A percentile compares a stretch with the other conserved stretches of the same genome.
Conservation (phyloP, 1,140 invertebrate genomes). For the Drepana arcuata region DNA sequence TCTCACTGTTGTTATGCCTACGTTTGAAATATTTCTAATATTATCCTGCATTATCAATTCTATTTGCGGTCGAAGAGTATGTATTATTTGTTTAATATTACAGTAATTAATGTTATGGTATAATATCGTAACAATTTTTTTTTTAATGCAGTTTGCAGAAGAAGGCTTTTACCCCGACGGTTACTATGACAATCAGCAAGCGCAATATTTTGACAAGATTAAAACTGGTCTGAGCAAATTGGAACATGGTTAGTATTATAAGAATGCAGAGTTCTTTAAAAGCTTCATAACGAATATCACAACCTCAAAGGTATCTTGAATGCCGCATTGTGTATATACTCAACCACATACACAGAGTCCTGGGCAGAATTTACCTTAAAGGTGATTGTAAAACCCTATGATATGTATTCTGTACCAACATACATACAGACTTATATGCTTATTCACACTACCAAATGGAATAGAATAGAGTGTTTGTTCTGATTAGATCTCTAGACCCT, state of each 20-base stretch:
- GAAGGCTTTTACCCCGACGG: conserved; percentile 29
- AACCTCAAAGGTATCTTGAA: not conserved
- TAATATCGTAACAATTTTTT: not conserved
- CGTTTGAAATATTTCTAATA: conserved; percentile 9
- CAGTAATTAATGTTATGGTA: conserved; percentile 3
- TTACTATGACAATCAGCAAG: conserved; percentile 27
- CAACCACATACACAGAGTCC: not conserved
- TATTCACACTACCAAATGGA: too few species aligned
- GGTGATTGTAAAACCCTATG: too few species aligned
- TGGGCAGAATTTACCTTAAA: too few species aligned
- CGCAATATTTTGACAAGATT: conserved; percentile 27
- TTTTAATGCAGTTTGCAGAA: conserved; percentile 29
- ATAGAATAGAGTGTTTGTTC: too few species aligned
- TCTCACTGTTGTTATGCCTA: conserved; percentile 1
- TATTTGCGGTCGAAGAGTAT: conserved; percentile 38
- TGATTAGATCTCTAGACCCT: too few species aligned
- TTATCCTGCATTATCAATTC: conserved; percentile 18
- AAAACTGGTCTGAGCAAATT: conserved; percentile 38
- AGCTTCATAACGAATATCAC: too few species aligned
- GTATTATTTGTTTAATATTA: conserved; percentile 1
- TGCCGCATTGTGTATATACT: not conserved
- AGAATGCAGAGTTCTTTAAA: too few species aligned
- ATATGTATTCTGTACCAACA: too few species aligned
- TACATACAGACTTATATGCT: too few species aligned
- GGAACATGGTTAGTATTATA: conserved; percentile 36